Evolutionary conservation across 92 coral and sea anemone species (phyloP).

Genomic region (Diadumene lineata): DNA sequence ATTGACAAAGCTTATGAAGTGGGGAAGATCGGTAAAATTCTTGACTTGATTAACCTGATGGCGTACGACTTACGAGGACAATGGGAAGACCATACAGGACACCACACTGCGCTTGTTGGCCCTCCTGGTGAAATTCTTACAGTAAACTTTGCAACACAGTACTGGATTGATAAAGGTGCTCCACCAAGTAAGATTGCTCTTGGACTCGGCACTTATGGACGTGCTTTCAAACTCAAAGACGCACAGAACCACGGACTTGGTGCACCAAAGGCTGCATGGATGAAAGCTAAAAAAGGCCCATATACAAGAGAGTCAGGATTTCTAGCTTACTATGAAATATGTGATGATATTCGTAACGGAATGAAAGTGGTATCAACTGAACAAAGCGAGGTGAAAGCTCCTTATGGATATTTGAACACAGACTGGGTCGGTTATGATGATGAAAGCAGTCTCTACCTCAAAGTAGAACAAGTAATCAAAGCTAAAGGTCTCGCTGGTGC

Average conservation of each 20-base stretch:
- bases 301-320: slow-evolving; percentile 44
- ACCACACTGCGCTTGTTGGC: slow-evolving; percentile 54
- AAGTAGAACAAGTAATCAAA: slow-evolving; percentile 49
- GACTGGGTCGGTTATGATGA: slow-evolving; percentile 70
- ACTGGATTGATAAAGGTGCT: slow-evolving; percentile 51
- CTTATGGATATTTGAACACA: slow-evolving; percentile 22
- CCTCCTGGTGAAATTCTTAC: slow-evolving; percentile 36
- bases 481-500: slow-evolving; percentile 55
- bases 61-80: slow-evolving; percentile 58
- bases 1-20: slow-evolving; percentile 45
- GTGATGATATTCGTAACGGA: neutral
- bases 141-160: slow-evolving; percentile 42
- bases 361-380: slow-evolving; percentile 1
- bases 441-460: slow-evolving; percentile 40
- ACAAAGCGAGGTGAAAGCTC: slow-evolving; percentile 25
- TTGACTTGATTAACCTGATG: slow-evolving; percentile 58
- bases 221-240: slow-evolving; percentile 27
- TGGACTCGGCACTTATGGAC: slow-evolving; percentile 38
- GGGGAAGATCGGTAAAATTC: slow-evolving; percentile 11
- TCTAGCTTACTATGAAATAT: slow-evolving; percentile 36
- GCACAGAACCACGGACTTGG: slow-evolving; percentile 28
- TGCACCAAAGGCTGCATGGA: slow-evolving; percentile 22
- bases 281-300: slow-evolving; percentile 12
- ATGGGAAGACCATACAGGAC: slow-evolving; percentile 55
- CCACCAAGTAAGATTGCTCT: slow-evolving; percentile 46